Evolutionary conservation across 2,113 vertebrate genomes (phyloP), one percentile per base, ranked within the genome.

Genomic region (Microcebus griseorufus): DNA sequence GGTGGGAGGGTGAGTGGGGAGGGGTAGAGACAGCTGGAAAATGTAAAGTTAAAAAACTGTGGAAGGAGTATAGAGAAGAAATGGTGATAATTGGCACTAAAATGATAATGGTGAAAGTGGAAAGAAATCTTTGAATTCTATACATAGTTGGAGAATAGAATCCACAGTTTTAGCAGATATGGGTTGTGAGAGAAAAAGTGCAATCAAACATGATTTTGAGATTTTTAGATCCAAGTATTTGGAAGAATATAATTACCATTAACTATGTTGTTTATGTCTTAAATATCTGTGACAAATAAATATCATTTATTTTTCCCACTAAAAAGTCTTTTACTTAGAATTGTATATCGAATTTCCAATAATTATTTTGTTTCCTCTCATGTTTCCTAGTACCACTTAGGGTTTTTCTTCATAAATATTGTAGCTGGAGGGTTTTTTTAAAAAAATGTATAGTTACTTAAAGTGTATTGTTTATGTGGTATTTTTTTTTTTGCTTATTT

Each of bases 41-140:
- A 7, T 1, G 0, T 60, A 29, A 45, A 62, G 55, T 22, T 32
- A 48, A 32, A 23, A 84, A 65, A 65, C 12, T 60, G 3, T 39
- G 13, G 20, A 81, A 39, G 12, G 14, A 81, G 53, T 37, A 55
- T 9, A 29, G 65, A 55, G 0, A 51, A 69, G 64, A 51, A 6
- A 39, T 5, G 4, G 18, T 7, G 34, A 10, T 8, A 29, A 42
- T n/a, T 22, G 32, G 53, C 23, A 29, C 5, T 1, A 72, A 9
- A 18, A 3, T 55, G 48, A 25, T 58, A 27, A 81, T 5, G 22
- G 25, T 55, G 48, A 70, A 39, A 23, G 2, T 13, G 4, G 1
- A 69, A 67, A n/a, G 5, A 9, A 70, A 20, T 87, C n/a, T 72
- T 58, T 87, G n/a, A 37, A 87, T 87, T 87, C 51, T 72, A 39